Evolutionary conservation across 2,797 vertebrate species (phyloP).

Genomic region (Semaprochilodus insignis): DNA sequence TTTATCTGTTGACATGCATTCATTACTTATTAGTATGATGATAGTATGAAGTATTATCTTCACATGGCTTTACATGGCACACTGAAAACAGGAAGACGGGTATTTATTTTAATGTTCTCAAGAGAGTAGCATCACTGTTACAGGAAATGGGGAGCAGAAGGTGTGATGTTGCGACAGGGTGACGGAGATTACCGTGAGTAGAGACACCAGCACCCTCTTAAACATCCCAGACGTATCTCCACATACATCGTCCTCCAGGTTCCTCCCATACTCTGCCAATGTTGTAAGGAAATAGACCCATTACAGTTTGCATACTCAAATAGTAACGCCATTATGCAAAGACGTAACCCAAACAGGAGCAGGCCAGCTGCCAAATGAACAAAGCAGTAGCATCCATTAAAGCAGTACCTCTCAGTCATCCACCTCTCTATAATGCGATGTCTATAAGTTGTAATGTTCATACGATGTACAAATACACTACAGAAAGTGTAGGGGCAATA

Average conservation of each 20-base stretch:
- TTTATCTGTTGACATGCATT: no score
- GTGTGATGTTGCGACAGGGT: not conserved
- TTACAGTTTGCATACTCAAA: slow-evolving; percentile 23
- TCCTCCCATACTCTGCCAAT: slow-evolving; percentile 79
- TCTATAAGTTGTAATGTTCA: no score
- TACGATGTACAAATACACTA: no score
- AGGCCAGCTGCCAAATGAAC: not conserved
- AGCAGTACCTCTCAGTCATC: not conserved
- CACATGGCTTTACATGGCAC: no score
- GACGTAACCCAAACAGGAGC: not conserved
- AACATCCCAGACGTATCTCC: slow-evolving; percentile 95
- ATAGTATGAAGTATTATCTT: no score
- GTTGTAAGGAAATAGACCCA: slow-evolving; percentile 4
- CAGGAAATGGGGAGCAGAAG: not conserved
- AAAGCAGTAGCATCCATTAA: not conserved
- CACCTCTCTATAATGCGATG: no score
- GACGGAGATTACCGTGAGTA: slow-evolving; percentile 82
- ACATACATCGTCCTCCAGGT: slow-evolving; percentile 86
- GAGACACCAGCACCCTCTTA: slow-evolving; percentile 91
- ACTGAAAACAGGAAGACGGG: no score
- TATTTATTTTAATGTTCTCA: no score
- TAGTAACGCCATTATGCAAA: slow-evolving; percentile 1
- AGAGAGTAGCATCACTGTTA: no score
- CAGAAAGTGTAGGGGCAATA: no score
- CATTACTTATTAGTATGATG: no score